A percentile compares a stretch with the other conserved stretches of the same genome.
phyloP scores from a whole-genome alignment of 2,888 invertebrate genomes.

The Plemyria rubiginata region DNA sequence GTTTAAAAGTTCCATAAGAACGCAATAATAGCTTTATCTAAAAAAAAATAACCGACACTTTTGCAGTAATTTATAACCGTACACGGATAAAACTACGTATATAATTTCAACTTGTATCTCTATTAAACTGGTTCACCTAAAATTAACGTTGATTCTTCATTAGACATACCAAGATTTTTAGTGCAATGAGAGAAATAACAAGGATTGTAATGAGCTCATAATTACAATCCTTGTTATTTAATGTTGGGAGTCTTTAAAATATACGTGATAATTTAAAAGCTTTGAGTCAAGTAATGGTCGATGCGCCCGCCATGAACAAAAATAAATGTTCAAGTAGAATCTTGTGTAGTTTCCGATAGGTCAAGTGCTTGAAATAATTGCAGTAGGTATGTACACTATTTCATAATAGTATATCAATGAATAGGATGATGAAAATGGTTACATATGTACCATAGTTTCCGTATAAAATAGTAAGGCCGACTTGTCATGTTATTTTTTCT shows the following conservation, averaged over 20 bases:
- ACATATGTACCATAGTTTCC: neutral
- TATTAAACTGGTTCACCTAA: neutral
- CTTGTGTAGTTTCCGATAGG: conserved; percentile 43
- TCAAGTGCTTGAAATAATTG: conserved; percentile 50
- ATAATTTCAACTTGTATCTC: too few species aligned
- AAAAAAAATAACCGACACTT: too few species aligned
- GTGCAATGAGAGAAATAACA: too few species aligned
- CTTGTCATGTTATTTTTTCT: conserved; percentile 46
- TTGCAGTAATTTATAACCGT: conserved; percentile 7
- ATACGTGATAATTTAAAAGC: conserved; percentile 5
- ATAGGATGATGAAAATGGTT: conserved; percentile 1
- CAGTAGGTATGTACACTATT: conserved; percentile 16
- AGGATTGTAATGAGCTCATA: too few species aligned
- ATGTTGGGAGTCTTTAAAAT: too few species aligned
- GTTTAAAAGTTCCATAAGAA: too few species aligned
- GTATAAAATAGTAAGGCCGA: neutral
- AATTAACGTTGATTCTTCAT: neutral
- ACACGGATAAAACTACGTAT: conserved; percentile 10
- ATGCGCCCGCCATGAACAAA: conserved; percentile 1
- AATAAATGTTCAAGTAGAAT: conserved; percentile 15
- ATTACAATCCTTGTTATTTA: neutral
- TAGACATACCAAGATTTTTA: too few species aligned
- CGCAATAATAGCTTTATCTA: too few species aligned
- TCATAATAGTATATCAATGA: neutral
- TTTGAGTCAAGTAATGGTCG: conserved; percentile 10